These are phyloP conservation scores for Enteromius afrohamiltoni DNA, from an alignment of 2,797 vertebrate species.

Conservation along the genomic window DNA sequence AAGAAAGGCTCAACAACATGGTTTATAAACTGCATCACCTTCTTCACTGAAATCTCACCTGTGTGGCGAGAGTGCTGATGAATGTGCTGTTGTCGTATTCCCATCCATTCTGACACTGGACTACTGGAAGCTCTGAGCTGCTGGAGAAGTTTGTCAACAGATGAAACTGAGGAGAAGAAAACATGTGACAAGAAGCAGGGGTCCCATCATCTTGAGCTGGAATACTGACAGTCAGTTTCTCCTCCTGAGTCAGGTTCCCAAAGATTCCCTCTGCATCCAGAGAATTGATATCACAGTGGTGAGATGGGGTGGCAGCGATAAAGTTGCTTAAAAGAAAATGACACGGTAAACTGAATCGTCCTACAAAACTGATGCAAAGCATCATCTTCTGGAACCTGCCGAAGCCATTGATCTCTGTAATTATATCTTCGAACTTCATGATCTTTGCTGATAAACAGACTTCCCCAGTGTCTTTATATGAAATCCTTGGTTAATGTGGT, in stretches of 20 bases:
- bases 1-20: too few species aligned
- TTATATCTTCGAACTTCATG: conserved; percentile 89
- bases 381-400: conserved; percentile 85
- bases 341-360: conserved; percentile 82
- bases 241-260: conserved; percentile 76
- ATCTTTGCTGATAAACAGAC: conserved; percentile 30
- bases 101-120: conserved; percentile 84
- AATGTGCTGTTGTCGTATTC: conserved; percentile 84
- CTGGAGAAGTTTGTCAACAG: conserved; percentile 71
- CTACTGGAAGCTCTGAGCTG: conserved; percentile 31
- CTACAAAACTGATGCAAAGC: conserved; percentile 76
- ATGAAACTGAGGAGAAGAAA: conserved; percentile 72
- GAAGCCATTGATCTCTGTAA: conserved; percentile 83
- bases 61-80: conserved; percentile 84
- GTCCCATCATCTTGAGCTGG: conserved; percentile 77
- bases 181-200: conserved; percentile 83
- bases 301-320: conserved; percentile 82
- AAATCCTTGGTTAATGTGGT: neutral
- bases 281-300: conserved; percentile 81
- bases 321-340: conserved; percentile 90
- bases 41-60: conserved; percentile 73
- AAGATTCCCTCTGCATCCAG: conserved; percentile 67
- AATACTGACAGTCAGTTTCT: conserved; percentile 76
- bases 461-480: neutral
- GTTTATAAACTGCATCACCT: too few species aligned